Conservation (phyloP, 2,113 vertebrate genomes). For the Actenoides lindsayi region DNA sequence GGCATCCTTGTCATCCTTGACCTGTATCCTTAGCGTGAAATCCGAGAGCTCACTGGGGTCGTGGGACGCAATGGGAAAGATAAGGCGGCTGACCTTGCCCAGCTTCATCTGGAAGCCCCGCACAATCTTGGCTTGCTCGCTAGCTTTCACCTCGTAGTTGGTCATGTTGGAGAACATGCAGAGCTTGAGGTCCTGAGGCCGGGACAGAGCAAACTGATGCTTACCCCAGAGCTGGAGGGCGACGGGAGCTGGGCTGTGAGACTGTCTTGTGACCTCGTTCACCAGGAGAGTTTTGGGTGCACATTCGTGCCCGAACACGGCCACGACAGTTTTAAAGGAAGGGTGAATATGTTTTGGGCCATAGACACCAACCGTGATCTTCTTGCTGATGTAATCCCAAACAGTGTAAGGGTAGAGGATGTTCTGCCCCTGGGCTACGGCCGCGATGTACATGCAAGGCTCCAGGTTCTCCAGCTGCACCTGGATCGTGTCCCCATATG, state of each 20-base stretch:
- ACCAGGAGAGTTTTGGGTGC: constrained; percentile 93
- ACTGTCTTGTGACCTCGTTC: constrained; percentile 85
- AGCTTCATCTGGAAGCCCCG: constrained; percentile 94
- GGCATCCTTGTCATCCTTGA: constrained; percentile 87
- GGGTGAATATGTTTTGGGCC: constrained; percentile 97
- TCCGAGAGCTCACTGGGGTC: constrained; percentile 84
- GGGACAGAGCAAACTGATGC: constrained; percentile 88
- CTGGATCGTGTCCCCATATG: constrained; percentile 87
- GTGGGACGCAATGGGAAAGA: constrained; percentile 86
- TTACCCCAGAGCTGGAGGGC: constrained; percentile 95
- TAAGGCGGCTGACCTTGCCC: constrained; percentile 90
- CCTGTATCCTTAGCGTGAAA: constrained; percentile 90
- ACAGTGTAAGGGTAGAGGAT: constrained; percentile 85
- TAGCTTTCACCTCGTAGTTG: constrained; percentile 87
- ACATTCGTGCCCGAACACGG: constrained; percentile 92
- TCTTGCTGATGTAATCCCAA: constrained; percentile 94
- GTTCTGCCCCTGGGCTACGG: constrained; percentile 83
- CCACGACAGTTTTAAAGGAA: constrained; percentile 93
- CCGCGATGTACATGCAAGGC: constrained; percentile 92
- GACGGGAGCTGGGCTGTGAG: constrained; percentile 79
- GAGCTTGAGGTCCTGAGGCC: constrained; percentile 89
- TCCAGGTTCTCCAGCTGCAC: constrained; percentile 91
- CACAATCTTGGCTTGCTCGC: constrained; percentile 84
- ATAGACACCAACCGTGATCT: constrained; percentile 90
- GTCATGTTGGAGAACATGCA: constrained; percentile 94